A percentile compares a stretch with the other conserved stretches of the same genome.
These are phyloP conservation scores for Halcyon smyrnensis DNA, from an alignment of 2,797 vertebrate species.

Conservation along the genomic window DNA sequence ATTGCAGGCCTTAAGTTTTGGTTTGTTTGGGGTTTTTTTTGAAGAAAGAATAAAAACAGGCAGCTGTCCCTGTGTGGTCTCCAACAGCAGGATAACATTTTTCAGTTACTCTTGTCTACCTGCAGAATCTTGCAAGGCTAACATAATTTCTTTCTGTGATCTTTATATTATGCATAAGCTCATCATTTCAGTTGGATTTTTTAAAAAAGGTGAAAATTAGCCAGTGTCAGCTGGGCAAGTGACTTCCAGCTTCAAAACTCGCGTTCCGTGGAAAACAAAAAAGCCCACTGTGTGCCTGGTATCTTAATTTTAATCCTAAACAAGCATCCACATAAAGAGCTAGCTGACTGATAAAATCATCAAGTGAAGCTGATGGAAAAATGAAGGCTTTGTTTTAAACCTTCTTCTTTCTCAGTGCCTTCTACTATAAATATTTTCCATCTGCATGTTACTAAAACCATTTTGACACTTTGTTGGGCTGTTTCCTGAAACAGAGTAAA, in stretches of 20 bases:
- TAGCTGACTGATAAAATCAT: background rate
- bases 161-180: background rate
- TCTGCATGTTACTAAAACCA: fast-evolving
- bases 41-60: background rate
- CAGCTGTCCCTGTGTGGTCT: background rate
- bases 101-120: background rate
- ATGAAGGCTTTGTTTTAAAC: background rate
- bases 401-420: background rate
- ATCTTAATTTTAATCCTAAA: background rate
- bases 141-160: background rate
- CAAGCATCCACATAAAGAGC: background rate
- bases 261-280: background rate
- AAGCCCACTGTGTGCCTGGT: background rate
- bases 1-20: background rate
- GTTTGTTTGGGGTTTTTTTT: too few species aligned
- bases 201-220: background rate
- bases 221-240: background rate
- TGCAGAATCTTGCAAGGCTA: background rate
- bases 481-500: background rate
- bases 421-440: background rate
- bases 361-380: background rate
- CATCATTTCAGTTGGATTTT: background rate
- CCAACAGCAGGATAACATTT: background rate
- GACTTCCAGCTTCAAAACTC: background rate
- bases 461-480: fast-evolving